Evolutionary conservation across 2,113 vertebrate species (phyloP), one percentile per base, ranked within the genome.

Genomic region (Hyperoodon ampullatus): DNA sequence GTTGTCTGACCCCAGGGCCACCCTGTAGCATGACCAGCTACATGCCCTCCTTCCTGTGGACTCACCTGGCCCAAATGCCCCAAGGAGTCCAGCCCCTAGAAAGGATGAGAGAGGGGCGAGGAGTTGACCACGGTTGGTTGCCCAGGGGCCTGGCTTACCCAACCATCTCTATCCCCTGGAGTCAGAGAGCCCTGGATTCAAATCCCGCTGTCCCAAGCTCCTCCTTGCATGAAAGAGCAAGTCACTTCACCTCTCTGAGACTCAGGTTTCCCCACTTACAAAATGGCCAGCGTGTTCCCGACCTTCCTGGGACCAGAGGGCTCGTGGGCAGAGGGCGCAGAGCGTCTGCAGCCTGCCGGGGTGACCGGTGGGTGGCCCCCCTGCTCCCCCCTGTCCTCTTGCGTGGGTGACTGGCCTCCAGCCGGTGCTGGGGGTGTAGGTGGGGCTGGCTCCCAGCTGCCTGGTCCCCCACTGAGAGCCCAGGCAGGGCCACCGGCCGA

Each of bases 31-130:
- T 18, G 75, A n/a, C 55, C 81, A 70, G 63, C 12, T 6, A 78
- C 23, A 21, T 3, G 15, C 1, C n/a, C 16, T 6, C 26, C 86
- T 66, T 39, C 35, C 65, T 5, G 11, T 39, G 55, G 28, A 88
- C 97, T 97, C 66, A 96, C 93, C 95, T 96, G 71, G 65, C 35
- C 95, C 95, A 75, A 97, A 93, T 1, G 78, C 42, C 24, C 89
- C 97, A 7, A 96, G 90, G 53, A 96, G 85, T 16, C 96, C 95
- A 26, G 91, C 93, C 16, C 91, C 97, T 96, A 78, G 44, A 93
- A 58, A 74, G 65, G 66, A 44, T 26, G 78, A 70, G 75, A 78
- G 14, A 9, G 16, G 28, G 39, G 24, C 70, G 55, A 83, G 70
- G 26, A 42, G 68, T 12, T 13, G 53, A 19, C 19, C 21, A 2